These are phyloP conservation scores for Cololabis saira DNA, from an alignment of 2,113 vertebrate species.

Conservation along the genomic window DNA sequence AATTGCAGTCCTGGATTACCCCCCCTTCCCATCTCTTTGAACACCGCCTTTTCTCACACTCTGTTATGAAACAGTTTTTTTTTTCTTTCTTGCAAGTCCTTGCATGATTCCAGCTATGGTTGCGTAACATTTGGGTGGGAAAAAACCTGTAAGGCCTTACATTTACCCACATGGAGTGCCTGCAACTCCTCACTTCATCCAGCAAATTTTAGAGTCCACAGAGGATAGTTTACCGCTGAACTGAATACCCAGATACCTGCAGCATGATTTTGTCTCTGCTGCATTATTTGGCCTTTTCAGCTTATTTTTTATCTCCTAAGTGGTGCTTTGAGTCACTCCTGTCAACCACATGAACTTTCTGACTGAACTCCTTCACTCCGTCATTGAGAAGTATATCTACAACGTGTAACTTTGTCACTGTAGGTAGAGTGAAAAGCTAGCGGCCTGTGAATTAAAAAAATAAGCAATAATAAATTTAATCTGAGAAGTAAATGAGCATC, in stretches of 20 bases:
- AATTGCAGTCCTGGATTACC: slow-evolving; percentile 41
- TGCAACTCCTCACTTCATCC: neutral
- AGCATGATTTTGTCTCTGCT: slow-evolving; percentile 3
- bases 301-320: neutral
- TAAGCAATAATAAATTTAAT: no score
- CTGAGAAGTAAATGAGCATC: no score
- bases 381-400: neutral
- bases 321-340: slow-evolving; percentile 10
- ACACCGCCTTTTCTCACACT: slow-evolving; percentile 5
- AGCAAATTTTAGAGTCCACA: slow-evolving; percentile 1
- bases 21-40: neutral
- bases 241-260: neutral
- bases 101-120: slow-evolving; percentile 51
- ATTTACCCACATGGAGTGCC: slow-evolving; percentile 10
- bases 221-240: neutral
- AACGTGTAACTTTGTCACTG: no score
- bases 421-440: no score
- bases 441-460: no score
- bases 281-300: slow-evolving; percentile 6
- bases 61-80: slow-evolving; percentile 65
- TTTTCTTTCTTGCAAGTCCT: slow-evolving; percentile 48
- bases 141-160: slow-evolving; percentile 38
- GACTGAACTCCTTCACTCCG: neutral
- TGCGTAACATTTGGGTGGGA: slow-evolving; percentile 55
- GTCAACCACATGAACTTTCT: neutral